These are phyloP conservation scores for Linurgus olivaceus DNA, from an alignment of 2,797 vertebrate species.

Conservation along the genomic window DNA sequence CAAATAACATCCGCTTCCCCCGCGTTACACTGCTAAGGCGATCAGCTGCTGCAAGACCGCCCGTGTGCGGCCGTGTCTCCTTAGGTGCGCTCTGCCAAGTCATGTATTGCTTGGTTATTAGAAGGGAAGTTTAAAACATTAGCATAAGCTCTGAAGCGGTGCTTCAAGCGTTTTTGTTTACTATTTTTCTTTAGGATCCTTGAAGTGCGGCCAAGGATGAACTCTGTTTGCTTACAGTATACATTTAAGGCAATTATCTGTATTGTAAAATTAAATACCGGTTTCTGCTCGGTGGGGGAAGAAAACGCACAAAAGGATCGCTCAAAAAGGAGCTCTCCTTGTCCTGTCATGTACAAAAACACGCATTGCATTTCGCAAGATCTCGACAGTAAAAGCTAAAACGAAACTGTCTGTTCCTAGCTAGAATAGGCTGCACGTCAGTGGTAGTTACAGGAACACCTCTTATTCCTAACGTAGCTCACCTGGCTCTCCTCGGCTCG, in stretches of 20 bases:
- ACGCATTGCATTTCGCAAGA: background rate
- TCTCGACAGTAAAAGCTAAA: background rate
- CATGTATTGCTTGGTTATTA: background rate
- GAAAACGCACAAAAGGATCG: background rate
- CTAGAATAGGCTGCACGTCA: background rate
- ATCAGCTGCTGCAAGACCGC: background rate
- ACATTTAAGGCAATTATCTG: background rate
- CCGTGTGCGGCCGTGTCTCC: background rate
- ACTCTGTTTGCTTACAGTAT: background rate
- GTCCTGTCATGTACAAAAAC: background rate
- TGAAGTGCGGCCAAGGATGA: background rate
- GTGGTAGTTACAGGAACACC: background rate
- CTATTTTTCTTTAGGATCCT: background rate
- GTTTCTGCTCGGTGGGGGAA: background rate
- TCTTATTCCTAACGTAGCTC: background rate
- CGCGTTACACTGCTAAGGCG: background rate
- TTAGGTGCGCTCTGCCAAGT: background rate
- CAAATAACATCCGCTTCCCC: background rate
- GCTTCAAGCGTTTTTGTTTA: background rate
- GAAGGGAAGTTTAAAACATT: background rate
- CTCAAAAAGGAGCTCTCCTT: background rate
- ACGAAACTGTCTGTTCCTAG: background rate
- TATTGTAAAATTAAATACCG: background rate
- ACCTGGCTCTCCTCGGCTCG: background rate
- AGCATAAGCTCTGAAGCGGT: background rate